phyloP scores from a whole-genome alignment of 2,113 vertebrate species.

The Ptyas mucosa region DNA sequence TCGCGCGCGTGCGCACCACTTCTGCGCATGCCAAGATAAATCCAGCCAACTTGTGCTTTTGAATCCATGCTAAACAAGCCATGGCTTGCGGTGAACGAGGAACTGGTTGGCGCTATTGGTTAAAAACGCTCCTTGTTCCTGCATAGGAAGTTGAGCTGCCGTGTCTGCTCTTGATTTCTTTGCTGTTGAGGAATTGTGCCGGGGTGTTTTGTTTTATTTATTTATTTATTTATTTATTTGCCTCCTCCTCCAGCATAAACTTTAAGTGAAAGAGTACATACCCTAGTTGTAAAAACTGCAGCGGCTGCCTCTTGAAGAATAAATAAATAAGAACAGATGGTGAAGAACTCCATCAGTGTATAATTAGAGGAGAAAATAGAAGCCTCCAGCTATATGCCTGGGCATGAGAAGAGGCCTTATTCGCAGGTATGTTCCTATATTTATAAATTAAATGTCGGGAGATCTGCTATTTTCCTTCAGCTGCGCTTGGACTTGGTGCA shows the following conservation, averaged over 20 bases:
- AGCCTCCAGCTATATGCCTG: background rate
- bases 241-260: background rate
- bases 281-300: background rate
- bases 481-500: background rate
- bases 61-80: background rate
- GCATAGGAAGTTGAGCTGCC: background rate
- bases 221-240: background rate
- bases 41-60: background rate
- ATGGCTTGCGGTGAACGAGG: background rate
- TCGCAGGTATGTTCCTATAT: background rate
- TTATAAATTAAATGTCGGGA: background rate
- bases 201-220: background rate
- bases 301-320: background rate
- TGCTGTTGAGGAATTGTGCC: background rate
- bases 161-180: background rate
- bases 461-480: background rate
- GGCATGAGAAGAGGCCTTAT: background rate
- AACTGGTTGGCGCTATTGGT: background rate
- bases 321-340: background rate
- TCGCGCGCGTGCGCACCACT: no score
- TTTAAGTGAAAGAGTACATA: background rate
- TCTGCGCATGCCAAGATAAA: background rate
- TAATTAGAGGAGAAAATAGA: background rate
- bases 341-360: background rate
- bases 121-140: background rate